Evolutionary conservation across 2,113 vertebrate species (phyloP).

Genomic region (Notarius quadriscutis): DNA sequence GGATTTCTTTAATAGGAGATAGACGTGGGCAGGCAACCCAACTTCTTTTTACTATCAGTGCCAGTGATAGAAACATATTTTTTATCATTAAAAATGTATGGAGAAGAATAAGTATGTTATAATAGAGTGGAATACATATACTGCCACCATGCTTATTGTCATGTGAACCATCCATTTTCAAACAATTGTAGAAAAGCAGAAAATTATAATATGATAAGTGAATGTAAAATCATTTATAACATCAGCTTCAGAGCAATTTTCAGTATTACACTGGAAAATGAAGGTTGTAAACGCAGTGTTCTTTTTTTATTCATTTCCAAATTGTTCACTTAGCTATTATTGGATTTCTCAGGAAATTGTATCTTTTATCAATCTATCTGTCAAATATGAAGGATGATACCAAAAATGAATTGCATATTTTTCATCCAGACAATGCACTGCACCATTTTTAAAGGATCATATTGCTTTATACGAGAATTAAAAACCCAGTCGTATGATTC

Average conservation of each 20-base stretch:
- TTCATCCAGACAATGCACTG: background rate
- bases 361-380: background rate
- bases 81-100: background rate
- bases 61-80: background rate
- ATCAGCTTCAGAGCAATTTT: background rate
- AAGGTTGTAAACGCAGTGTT: background rate
- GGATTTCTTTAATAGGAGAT: background rate
- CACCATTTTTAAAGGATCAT: background rate
- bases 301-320: background rate
- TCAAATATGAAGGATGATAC: background rate
- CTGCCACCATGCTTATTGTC: background rate
- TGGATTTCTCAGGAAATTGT: background rate
- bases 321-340: slow-evolving; percentile 1
- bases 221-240: background rate
- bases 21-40: background rate
- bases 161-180: background rate
- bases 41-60: background rate
- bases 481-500: background rate
- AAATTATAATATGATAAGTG: background rate
- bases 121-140: background rate
- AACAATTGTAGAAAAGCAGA: background rate
- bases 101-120: background rate
- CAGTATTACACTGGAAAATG: background rate
- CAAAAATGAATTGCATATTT: background rate
- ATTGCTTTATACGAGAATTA: background rate